Conservation (phyloP, 2,113 vertebrate genomes). For the Galeopterus variegatus region DNA sequence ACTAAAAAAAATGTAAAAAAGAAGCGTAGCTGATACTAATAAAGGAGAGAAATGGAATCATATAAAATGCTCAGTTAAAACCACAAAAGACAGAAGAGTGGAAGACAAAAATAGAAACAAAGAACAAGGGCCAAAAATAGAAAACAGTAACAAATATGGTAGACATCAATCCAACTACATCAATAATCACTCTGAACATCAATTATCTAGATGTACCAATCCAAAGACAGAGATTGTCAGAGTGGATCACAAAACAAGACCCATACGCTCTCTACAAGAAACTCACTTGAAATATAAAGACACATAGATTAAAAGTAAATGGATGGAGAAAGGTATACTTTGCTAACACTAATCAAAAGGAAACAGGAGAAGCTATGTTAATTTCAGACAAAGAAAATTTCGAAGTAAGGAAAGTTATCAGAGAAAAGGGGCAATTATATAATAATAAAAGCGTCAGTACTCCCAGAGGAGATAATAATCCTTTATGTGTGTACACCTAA, state of each 20-base stretch:
- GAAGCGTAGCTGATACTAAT: neutral
- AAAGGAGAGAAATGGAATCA: neutral
- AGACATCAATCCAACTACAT: neutral
- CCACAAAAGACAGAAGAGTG: neutral
- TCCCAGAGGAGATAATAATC: neutral
- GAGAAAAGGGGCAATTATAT: neutral
- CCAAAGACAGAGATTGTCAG: neutral
- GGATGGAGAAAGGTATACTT: neutral
- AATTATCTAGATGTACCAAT: neutral
- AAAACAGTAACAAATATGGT: neutral
- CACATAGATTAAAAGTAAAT: neutral
- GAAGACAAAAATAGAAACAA: neutral
- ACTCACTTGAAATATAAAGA: neutral
- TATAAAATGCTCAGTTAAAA: neutral
- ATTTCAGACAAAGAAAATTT: neutral
- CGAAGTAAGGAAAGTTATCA: neutral
- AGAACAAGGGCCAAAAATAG: neutral
- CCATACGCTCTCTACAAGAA: neutral
- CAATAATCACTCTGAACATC: neutral
- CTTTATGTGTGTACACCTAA: neutral
- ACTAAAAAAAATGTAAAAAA: neutral
- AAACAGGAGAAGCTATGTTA: neutral
- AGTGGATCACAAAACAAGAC: neutral
- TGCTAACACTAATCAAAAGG: neutral
- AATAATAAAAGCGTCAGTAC: neutral